phyloP scores from a whole-genome alignment of 2,113 vertebrate genomes.

The Pseudonaja textilis region DNA sequence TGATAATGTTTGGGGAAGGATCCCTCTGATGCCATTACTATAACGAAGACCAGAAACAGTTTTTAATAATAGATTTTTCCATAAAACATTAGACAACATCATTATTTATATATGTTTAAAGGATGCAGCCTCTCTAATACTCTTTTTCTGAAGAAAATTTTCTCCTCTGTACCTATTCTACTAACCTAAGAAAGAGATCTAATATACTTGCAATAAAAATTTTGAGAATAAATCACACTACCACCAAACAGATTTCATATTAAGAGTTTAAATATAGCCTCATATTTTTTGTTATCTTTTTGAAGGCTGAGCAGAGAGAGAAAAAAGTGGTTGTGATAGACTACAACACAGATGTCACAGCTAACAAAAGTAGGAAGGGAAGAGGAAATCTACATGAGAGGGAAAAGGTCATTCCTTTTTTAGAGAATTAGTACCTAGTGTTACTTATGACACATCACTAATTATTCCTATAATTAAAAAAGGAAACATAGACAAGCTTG shows the following conservation, averaged over 20 bases:
- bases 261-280: neutral
- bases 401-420: neutral
- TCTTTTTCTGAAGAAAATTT: neutral
- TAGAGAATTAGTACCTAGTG: neutral
- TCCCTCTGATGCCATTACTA: neutral
- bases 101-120: neutral
- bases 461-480: neutral
- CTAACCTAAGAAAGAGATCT: neutral
- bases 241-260: neutral
- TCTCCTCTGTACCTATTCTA: neutral
- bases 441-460: neutral
- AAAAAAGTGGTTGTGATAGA: neutral
- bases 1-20: neutral
- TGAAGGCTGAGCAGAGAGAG: neutral
- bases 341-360: neutral
- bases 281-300: neutral
- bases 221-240: neutral
- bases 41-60: neutral
- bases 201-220: neutral
- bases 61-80: neutral
- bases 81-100: neutral
- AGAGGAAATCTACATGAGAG: neutral
- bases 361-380: neutral
- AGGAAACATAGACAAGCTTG: neutral
- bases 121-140: neutral